Base-by-base conservation (phyloP, 2,113 vertebrate species). In the Cynopterus brachyotis region DNA sequence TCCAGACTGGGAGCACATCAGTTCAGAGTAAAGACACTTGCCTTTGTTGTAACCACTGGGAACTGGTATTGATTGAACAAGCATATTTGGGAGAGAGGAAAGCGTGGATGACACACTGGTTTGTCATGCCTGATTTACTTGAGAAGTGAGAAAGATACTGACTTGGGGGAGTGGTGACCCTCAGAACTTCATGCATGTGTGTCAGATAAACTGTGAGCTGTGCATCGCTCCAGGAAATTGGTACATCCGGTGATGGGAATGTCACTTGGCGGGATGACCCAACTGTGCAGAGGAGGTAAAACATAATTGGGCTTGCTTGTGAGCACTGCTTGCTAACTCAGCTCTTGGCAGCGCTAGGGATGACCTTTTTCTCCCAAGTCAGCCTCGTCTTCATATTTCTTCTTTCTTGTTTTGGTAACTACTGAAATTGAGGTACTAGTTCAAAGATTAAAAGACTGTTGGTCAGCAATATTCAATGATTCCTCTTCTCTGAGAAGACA, bases 71-170 rank as follows among this genome's bases (percentile, higher is more conserved):
- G 97, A 98, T 64, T n/a, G 69, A 95, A 59, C 17, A 69, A n/a
- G 50, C 1, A 2, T 30, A 19, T 83, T 22, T 60, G 82, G 30
- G 30, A 59, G 79, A 85, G 47, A 82, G 86, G 85, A 50, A 40
- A 83, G 64, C 70, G 45, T 57, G 62, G 85, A 96, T 9, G 3
- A 94, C 84, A 26, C 19, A 30, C 76, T 95, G 87, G 16, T 42
- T 62, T 95, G 95, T 96, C 96, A 85, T 0, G 89, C 92, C 91
- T 97, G 97, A 97, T 98, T 98, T 98, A 96, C 96, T 89, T 62
- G 50, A 84, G 89, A 93, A 53, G 69, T 92, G 91, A 98, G 97
- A 98, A 92, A 97, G 45, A 70, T 82, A 66, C 93, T 97, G 93
- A 55, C 72, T 94, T 95, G 70, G 66, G 95, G 97, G 96, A 92